A percentile compares a stretch with the other conserved stretches of the same genome.
phyloP scores from a whole-genome alignment of 2,113 vertebrate species.

The Aegithalos caudatus region DNA sequence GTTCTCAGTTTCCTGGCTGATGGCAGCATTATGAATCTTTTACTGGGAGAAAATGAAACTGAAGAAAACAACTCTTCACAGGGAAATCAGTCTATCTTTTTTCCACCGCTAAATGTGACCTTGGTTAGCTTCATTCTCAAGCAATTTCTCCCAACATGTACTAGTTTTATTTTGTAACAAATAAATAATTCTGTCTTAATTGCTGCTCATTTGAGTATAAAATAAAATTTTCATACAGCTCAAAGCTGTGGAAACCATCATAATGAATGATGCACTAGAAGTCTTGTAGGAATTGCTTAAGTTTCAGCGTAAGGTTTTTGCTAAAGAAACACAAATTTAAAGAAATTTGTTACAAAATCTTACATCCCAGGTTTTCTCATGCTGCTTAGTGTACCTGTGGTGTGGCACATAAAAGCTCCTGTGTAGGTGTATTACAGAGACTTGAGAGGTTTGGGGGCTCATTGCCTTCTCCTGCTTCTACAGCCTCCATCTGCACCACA shows the following conservation, averaged over 20 bases:
- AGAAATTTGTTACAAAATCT: background rate
- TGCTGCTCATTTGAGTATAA: constrained; percentile 6
- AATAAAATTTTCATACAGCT: constrained; percentile 46
- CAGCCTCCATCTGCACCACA: background rate
- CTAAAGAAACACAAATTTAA: background rate
- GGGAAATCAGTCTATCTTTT: background rate
- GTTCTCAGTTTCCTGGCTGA: background rate
- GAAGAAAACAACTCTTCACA: background rate
- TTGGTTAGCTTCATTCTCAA: constrained; percentile 11
- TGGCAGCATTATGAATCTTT: background rate
- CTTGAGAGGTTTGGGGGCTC: background rate
- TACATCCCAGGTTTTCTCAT: background rate
- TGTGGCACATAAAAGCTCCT: fast-evolving
- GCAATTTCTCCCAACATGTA: background rate
- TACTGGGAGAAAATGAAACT: background rate
- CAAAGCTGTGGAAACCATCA: background rate
- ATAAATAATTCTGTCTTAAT: constrained; percentile 55
- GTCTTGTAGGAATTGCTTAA: background rate
- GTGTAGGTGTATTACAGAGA: fast-evolving
- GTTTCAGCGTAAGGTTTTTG: background rate
- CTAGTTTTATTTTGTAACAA: constrained; percentile 16
- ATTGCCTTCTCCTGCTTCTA: background rate
- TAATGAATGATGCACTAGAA: background rate
- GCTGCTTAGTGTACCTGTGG: background rate
- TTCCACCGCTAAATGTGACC: background rate